Evolutionary conservation across 2,888 invertebrate genomes (phyloP).

Genomic region (Lycocerus yunnanus): DNA sequence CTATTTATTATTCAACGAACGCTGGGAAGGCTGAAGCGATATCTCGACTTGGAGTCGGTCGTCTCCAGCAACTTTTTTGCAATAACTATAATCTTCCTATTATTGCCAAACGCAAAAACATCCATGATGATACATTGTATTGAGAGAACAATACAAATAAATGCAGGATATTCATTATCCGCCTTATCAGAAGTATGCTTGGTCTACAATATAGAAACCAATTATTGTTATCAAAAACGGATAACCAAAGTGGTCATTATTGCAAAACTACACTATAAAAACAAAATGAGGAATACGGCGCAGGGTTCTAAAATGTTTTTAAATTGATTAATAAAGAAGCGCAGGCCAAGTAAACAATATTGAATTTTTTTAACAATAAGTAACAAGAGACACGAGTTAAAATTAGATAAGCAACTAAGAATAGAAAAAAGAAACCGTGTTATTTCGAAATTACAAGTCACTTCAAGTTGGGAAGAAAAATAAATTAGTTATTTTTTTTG

Average conservation of each 20-base stretch:
- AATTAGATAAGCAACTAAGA: background rate
- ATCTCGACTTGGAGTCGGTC: background rate
- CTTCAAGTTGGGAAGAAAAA: background rate
- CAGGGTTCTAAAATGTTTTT: background rate
- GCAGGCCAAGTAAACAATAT: background rate
- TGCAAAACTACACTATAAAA: background rate
- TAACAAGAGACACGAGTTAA: background rate
- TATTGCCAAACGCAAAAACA: background rate
- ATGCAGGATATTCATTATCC: background rate
- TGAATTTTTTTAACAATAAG: background rate
- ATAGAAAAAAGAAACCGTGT: constrained; percentile 2
- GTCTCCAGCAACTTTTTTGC: background rate
- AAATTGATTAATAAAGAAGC: background rate
- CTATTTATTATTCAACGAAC: background rate
- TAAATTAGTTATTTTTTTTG: constrained; percentile 11
- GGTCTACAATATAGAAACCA: background rate
- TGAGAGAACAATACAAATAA: background rate
- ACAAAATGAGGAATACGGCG: background rate
- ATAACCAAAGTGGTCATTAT: background rate
- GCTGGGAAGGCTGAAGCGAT: background rate
- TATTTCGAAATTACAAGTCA: constrained; percentile 7
- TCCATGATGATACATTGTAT: background rate
- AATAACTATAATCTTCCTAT: background rate
- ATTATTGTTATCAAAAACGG: background rate
- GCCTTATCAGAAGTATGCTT: background rate